Evolutionary conservation across 1,140 invertebrate species (phyloP).

Genomic region (Neoseiulus cucumeris): DNA sequence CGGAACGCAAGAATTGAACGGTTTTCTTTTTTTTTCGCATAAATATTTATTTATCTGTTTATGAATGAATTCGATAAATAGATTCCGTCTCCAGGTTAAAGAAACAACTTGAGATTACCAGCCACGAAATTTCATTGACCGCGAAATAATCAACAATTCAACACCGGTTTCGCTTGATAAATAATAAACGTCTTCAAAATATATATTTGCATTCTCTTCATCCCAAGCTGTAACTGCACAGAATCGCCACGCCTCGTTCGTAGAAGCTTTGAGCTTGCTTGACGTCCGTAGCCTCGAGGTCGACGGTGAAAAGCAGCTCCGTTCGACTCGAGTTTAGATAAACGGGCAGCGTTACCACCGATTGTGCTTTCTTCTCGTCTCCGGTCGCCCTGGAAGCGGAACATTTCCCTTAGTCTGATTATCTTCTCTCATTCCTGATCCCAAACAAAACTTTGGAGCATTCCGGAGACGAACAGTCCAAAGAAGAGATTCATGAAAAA

Average conservation of each 20-base stretch:
- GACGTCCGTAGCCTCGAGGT: constrained; percentile 64
- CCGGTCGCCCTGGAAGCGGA: constrained; percentile 20
- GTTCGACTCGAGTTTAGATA: constrained; percentile 88
- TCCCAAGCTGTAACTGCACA: constrained; percentile 71
- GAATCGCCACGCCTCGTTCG: constrained; percentile 83
- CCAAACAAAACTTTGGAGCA: background rate
- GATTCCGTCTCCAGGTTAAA: no score
- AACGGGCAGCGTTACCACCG: constrained; percentile 61
- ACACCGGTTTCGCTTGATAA: no score
- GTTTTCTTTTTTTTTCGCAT: no score
- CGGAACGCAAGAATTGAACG: no score
- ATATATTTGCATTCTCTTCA: constrained; percentile 27
- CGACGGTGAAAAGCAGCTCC: constrained; percentile 83
- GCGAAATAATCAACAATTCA: no score
- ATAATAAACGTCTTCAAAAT: background rate
- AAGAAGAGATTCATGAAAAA: background rate
- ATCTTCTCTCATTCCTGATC: background rate
- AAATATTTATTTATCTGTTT: no score
- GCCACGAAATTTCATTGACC: no score
- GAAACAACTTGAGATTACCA: no score
- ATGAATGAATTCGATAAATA: no score
- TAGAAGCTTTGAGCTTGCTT: constrained; percentile 82
- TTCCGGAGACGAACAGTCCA: background rate
- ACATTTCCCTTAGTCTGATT: no score
- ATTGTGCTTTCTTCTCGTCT: constrained; percentile 4